Evolutionary conservation across 2,888 invertebrate genomes (phyloP), one percentile per base, ranked within the genome.

Genomic region (Andrena minutula): DNA sequence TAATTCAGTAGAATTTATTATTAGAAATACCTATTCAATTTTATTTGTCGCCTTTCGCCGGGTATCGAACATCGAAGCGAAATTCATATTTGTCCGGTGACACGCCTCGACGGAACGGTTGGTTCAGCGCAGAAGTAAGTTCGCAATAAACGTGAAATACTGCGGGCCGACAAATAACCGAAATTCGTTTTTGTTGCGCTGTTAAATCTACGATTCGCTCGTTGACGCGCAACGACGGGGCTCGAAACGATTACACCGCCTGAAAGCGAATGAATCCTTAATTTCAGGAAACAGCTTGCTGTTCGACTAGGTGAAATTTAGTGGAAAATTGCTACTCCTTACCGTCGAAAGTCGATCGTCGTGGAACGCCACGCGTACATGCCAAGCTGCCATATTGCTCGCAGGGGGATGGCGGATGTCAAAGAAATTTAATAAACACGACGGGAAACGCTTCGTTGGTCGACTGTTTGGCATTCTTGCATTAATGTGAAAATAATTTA

Each of bases 371-470:
- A 71, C 72, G 69, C 76, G 35, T 58, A 41, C 56, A 82, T 72
- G 32, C 65, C 32, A 66, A 58, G 83, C 53, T 61, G 30, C 72
- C 51, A 80, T 77, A 74, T 81, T 84, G 61, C 77, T 66, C 32
- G 60, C 56, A n/a, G 51, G 56, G 68, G 61, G 72, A 26, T 56
- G 56, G 65, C 63, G 64, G 73, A 81, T 79, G 82, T 83, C 87
- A 83, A 88, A 87, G 86, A 89, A 86, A 90, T 90, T 90, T 90
- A 90, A 90, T 90, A 90, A 89, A 86, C 86, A 83, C 82, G 79
- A 65, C 69, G 77, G 23, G 83, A 84, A 81, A 84, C 71, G 81
- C 75, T 65, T 53, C 74, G 49, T 68, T 56, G 69, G 79, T 68
- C 73, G 68, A 82, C 70, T 75, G 68, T 82, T 82, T 72, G 32